Evolutionary conservation across 2,797 vertebrate species (phyloP).

Genomic region (Myotis myotis): DNA sequence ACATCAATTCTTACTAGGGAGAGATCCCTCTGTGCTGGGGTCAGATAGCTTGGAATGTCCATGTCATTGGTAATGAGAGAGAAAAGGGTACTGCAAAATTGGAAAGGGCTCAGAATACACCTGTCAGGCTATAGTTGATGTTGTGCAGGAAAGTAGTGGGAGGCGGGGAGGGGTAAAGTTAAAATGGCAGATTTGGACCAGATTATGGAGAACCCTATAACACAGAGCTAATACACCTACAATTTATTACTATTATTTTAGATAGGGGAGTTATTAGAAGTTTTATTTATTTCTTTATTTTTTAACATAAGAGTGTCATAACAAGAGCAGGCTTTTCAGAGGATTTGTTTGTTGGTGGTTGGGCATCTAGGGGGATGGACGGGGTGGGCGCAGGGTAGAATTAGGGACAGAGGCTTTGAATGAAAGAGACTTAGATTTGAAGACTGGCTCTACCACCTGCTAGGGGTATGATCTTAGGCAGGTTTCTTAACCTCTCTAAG

Average conservation of each 20-base stretch:
- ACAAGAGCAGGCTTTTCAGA: background rate
- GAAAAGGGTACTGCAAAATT: background rate
- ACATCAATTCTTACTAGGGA: background rate
- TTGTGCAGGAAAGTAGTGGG: background rate
- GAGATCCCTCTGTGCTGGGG: background rate
- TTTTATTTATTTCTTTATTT: background rate
- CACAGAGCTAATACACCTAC: background rate
- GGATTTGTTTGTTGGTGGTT: background rate
- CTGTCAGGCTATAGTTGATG: background rate
- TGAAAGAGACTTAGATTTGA: background rate
- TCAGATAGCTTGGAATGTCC: background rate
- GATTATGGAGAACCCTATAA: background rate
- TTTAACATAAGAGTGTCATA: background rate
- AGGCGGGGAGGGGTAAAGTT: background rate
- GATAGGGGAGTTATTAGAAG: background rate
- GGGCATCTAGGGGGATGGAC: background rate
- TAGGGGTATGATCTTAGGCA: background rate
- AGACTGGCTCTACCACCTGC: background rate
- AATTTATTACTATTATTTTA: background rate
- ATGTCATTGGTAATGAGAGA: background rate
- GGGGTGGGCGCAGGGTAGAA: background rate
- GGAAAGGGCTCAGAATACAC: background rate
- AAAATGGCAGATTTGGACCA: background rate
- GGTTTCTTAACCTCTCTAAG: background rate
- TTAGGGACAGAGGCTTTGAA: background rate